These are phyloP conservation scores for Caerostris darwini DNA, from an alignment of 1,140 invertebrate species.

Conservation along the genomic window DNA sequence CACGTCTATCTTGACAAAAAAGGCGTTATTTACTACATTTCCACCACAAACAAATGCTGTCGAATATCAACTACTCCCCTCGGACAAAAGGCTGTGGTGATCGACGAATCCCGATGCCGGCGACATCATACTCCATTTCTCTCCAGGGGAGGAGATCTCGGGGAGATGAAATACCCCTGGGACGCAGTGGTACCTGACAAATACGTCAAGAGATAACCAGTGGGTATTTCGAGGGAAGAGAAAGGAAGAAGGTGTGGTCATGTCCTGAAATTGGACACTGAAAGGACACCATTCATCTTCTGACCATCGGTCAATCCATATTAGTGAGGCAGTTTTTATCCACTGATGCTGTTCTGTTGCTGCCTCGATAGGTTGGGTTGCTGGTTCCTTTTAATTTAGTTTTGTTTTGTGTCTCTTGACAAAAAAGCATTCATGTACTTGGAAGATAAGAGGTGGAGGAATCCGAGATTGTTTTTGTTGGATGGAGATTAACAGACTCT, in stretches of 20 bases:
- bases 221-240: not conserved
- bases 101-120: not conserved
- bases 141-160: not conserved
- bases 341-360: not conserved
- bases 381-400: no score
- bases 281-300: conserved; percentile 53
- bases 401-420: not conserved
- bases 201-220: conserved; percentile 34
- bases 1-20: not conserved
- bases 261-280: conserved; percentile 46
- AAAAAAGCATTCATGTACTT: not conserved
- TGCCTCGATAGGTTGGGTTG: not conserved
- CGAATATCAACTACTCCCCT: not conserved
- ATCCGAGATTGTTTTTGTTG: not conserved
- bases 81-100: not conserved
- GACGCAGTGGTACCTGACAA: conserved; percentile 7
- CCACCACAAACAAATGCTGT: not conserved
- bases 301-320: not conserved
- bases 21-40: not conserved
- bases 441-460: not conserved
- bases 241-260: conserved; percentile 40
- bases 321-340: conserved; percentile 41
- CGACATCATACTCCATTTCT: not conserved
- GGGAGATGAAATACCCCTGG: conserved; percentile 29
- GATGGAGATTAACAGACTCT: no score